Evolutionary conservation across 2,113 vertebrate species (phyloP).

Genomic region (Lophotis ruficrista): DNA sequence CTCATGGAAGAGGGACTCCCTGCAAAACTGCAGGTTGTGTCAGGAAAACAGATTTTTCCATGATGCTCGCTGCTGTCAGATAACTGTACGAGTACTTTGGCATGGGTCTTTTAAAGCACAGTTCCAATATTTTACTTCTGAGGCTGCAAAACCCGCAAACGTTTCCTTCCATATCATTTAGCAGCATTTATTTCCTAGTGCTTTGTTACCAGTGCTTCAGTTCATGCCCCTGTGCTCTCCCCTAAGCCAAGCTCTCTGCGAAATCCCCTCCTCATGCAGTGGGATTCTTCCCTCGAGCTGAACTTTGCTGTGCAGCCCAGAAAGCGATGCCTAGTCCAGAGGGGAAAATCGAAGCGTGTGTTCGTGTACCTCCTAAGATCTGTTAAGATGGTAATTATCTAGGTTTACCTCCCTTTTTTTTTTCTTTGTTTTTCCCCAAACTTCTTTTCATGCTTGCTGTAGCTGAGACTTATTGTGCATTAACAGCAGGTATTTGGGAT

Average conservation of each 20-base stretch:
- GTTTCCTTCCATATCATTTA: not conserved
- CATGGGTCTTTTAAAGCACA: not conserved
- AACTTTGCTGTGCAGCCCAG: accelerated
- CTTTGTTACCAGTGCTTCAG: not conserved
- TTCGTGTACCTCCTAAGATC: not conserved
- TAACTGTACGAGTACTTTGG: not conserved
- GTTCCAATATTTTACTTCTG: not conserved
- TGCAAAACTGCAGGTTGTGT: not conserved
- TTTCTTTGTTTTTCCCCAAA: not conserved
- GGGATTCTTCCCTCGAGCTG: not conserved
- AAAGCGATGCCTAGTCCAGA: accelerated
- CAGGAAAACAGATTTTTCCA: not conserved
- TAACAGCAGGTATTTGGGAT: not conserved
- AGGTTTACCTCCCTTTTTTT: too few relatives aligned
- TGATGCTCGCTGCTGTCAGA: not conserved
- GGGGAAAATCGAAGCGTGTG: accelerated
- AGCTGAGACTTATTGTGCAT: not conserved
- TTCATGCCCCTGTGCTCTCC: not conserved
- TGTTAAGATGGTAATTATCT: too few relatives aligned
- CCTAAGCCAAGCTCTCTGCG: not conserved
- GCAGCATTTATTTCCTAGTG: not conserved
- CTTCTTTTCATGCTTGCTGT: not conserved
- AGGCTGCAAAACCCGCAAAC: not conserved
- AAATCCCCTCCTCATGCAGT: not conserved
- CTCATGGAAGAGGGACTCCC: not conserved